phyloP scores from a whole-genome alignment of 1,140 invertebrate genomes.

The Nautilus pompilius region DNA sequence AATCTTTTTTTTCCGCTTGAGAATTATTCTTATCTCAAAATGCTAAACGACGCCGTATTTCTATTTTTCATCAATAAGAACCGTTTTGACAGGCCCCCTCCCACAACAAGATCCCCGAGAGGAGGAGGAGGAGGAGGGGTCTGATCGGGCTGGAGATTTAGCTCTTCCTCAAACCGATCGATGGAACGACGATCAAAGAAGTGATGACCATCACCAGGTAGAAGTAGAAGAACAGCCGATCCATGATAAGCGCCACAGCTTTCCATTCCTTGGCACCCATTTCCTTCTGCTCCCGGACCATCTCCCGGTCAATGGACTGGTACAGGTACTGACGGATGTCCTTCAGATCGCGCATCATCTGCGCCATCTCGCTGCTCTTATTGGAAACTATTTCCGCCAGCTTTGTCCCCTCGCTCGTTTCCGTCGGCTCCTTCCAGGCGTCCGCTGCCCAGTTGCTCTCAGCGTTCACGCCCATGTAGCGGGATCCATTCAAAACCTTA shows the following conservation, averaged over 20 bases:
- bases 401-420: background rate
- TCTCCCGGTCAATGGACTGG: constrained; percentile 36
- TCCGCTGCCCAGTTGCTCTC: background rate
- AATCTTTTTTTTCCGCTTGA: too few species aligned
- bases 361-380: constrained; percentile 16
- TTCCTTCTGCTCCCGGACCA: constrained; percentile 50
- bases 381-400: background rate
- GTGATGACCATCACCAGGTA: constrained; percentile 51
- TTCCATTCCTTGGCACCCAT: constrained; percentile 54
- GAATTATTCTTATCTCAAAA: too few species aligned
- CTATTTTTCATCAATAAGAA: too few species aligned
- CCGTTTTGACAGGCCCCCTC: too few species aligned
- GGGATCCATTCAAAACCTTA: background rate
- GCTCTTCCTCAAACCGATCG: too few species aligned
- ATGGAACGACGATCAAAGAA: constrained; percentile 50
- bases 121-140: too few species aligned
- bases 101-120: too few species aligned
- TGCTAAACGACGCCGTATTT: too few species aligned
- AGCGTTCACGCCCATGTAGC: background rate
- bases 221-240: constrained; percentile 54
- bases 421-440: background rate
- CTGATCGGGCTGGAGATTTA: too few species aligned
- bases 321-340: constrained; percentile 49
- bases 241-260: constrained; percentile 52
- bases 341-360: constrained; percentile 45